phyloP scores from a whole-genome alignment of 1,140 invertebrate genomes.

The Aphis craccivora region DNA sequence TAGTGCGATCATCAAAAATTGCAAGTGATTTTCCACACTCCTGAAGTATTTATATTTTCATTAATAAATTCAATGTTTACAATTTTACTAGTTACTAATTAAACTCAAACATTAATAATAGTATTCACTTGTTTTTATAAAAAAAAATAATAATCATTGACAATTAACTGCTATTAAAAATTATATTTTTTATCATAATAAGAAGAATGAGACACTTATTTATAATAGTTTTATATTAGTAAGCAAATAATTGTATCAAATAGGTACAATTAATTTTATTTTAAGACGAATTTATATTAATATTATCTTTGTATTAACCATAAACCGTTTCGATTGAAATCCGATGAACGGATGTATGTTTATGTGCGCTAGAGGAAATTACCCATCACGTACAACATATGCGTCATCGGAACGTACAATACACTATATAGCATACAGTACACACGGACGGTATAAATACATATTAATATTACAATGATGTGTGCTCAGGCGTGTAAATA shows the following conservation, averaged over 20 bases:
- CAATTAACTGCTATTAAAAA: too few species aligned
- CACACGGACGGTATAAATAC: background rate
- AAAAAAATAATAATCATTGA: too few species aligned
- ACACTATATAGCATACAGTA: background rate
- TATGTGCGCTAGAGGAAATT: background rate
- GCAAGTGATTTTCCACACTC: too few species aligned
- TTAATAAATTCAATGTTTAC: too few species aligned
- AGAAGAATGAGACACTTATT: too few species aligned
- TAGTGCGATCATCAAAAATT: too few species aligned
- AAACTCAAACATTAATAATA: too few species aligned
- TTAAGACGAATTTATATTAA: background rate
- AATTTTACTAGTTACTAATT: too few species aligned
- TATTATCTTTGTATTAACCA: conserved; percentile 3
- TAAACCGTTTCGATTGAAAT: background rate
- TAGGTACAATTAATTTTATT: background rate
- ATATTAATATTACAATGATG: background rate
- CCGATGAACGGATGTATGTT: background rate
- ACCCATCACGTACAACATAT: background rate
- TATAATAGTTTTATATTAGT: background rate
- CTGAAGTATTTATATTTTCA: too few species aligned
- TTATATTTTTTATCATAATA: too few species aligned
- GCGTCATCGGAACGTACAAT: background rate
- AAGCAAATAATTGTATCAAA: background rate
- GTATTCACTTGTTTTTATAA: too few species aligned
- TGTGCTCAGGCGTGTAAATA: background rate